Conservation (phyloP, 2,797 vertebrate species). For the Aplochiton taeniatus region DNA sequence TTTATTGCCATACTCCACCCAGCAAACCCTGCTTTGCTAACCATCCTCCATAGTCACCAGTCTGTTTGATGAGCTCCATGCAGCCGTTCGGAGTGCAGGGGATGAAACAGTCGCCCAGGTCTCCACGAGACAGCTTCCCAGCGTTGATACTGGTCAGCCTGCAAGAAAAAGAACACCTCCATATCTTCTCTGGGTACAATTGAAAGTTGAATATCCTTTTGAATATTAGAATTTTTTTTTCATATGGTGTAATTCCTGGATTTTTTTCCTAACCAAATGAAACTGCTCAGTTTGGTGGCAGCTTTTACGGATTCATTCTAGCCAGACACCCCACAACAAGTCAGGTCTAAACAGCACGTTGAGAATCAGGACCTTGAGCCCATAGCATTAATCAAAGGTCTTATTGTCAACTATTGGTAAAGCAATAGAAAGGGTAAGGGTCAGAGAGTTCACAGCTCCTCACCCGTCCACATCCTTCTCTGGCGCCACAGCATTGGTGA, state of each 20-base stretch:
- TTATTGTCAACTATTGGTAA: too few relatives aligned
- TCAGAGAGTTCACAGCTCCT: conserved; percentile 24
- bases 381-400: too few relatives aligned
- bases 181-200: too few relatives aligned
- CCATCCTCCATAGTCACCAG: conserved; percentile 71
- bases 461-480: conserved; percentile 98
- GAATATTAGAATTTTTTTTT: too few relatives aligned
- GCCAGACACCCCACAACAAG: too few relatives aligned
- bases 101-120: conserved; percentile 91
- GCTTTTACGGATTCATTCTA: too few relatives aligned
- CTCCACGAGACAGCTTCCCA: conserved; percentile 93
- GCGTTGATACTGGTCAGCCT: conserved; percentile 93
- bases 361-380: too few relatives aligned
- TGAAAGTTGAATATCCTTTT: background rate
- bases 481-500: conserved; percentile 88
- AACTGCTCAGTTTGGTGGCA: too few relatives aligned
- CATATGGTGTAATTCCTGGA: too few relatives aligned
- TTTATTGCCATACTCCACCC: background rate
- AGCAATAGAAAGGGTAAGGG: too few relatives aligned
- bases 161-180: conserved; percentile 23
- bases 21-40: background rate
- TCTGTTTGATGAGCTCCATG: conserved; percentile 93
- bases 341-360: too few relatives aligned
- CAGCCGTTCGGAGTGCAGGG: conserved; percentile 97
- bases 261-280: too few relatives aligned